phyloP scores from a whole-genome alignment of 2,113 vertebrate genomes.

The Smithornis capensis region DNA sequence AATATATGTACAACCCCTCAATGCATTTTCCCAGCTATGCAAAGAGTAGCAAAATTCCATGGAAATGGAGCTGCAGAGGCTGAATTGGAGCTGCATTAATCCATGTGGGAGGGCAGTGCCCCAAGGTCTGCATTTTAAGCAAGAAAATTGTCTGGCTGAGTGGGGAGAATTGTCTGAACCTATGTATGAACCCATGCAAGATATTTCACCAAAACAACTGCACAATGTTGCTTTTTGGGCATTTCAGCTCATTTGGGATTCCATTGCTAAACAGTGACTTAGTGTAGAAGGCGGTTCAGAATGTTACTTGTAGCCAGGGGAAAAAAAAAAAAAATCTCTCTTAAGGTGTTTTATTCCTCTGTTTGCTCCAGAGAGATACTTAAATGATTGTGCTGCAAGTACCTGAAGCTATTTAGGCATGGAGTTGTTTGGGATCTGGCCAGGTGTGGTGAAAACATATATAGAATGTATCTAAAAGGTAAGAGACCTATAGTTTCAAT shows the following conservation, averaged over 20 bases:
- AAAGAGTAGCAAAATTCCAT: background rate
- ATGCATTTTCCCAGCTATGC: background rate
- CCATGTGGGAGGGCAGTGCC: background rate
- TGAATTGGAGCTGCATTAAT: background rate
- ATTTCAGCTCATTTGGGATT: background rate
- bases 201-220: background rate
- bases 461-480: background rate
- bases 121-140: background rate
- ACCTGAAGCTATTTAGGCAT: background rate
- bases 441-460: background rate
- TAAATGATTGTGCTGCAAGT: background rate
- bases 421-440: background rate
- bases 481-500: background rate
- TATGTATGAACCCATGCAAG: background rate
- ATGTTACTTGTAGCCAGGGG: background rate
- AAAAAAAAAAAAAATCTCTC: too few species aligned
- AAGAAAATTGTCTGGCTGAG: background rate
- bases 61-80: background rate
- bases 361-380: background rate
- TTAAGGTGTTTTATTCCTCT: background rate
- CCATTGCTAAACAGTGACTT: background rate
- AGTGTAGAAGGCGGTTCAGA: background rate
- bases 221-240: background rate
- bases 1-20: background rate
- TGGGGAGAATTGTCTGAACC: background rate